phyloP scores from a whole-genome alignment of 2,113 vertebrate species.

The Pluvianellus socialis region DNA sequence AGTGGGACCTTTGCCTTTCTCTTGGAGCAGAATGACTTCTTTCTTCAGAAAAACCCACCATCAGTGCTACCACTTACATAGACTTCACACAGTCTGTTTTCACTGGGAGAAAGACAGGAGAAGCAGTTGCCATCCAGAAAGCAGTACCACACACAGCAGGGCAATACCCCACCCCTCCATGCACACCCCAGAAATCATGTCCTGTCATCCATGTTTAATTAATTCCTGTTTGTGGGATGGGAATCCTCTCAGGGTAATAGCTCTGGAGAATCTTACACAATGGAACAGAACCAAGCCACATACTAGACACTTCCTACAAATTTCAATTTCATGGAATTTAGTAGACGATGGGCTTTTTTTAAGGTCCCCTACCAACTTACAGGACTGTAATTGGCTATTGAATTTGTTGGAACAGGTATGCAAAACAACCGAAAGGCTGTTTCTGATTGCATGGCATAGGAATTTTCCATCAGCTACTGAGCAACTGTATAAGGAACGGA shows the following conservation, averaged over 20 bases:
- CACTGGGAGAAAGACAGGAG: neutral
- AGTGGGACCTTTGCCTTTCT: neutral
- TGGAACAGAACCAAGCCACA: neutral
- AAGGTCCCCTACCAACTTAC: neutral
- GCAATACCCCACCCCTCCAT: neutral
- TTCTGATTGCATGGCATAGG: neutral
- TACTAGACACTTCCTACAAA: neutral
- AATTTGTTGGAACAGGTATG: neutral
- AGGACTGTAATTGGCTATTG: neutral
- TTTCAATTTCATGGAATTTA: neutral
- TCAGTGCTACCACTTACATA: neutral
- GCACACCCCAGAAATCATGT: neutral
- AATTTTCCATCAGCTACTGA: conserved; percentile 24
- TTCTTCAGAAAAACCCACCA: neutral
- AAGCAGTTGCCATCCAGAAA: neutral
- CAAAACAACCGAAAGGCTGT: neutral
- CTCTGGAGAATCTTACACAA: neutral
- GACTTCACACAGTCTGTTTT: neutral
- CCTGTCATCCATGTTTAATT: neutral
- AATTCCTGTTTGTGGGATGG: neutral
- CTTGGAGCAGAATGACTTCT: neutral
- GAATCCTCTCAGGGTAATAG: neutral
- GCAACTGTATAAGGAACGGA: conserved; percentile 53
- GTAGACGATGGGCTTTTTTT: neutral
- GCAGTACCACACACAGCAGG: too few species aligned